Evolutionary conservation across 2,113 vertebrate species (phyloP), one percentile per base, ranked within the genome.

Genomic region (Hymenochirus boettgeri): DNA sequence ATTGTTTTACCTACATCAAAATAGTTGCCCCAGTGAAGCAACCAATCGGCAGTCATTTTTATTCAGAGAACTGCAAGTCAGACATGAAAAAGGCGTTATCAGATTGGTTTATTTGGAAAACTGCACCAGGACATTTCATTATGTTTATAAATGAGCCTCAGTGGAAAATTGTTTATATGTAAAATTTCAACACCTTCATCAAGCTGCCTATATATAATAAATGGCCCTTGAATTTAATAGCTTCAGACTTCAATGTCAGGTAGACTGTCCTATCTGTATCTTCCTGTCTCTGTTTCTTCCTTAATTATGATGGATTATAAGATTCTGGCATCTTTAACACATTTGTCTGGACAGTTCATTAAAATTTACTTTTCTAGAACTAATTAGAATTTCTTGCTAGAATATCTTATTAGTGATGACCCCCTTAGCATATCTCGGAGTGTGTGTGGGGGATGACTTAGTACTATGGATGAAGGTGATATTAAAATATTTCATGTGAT

Each of bases 341-440:
- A 55, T 31, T 31, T 18, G 17, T 55, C 26, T 15, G n/a, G 52
- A 55, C 25, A 55, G 52, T 31, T 55, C 17, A 55, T 55, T 55
- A 55, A 55, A 55, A 26, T 27, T 7, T 29, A 2, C 17, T 15
- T 27, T 55, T 55, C 52, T 55, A 19, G 26, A 55, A 55, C 6
- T 48, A 48, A 48, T 48, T 48, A 48, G 21, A 21, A 7, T 48
- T 8, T 48, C 19, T 48, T 7, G 46, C 18, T 48, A 7, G 22
- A 48, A 8, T 48, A 23, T 42, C 19, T 19, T 48, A 22, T 7
- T 21, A 48, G 22, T 22, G 1, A 21, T 22, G 19, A 22, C 19
- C 46, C n/a, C 19, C 21, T 48, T 48, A 10, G 46, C 18, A 48
- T 12, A 48, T 48, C 19, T 48, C 9, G 18, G 46, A 13, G 39